These are phyloP conservation scores for Dicentrarchus labrax DNA, from an alignment of 2,113 vertebrate genomes.

Conservation along the genomic window DNA sequence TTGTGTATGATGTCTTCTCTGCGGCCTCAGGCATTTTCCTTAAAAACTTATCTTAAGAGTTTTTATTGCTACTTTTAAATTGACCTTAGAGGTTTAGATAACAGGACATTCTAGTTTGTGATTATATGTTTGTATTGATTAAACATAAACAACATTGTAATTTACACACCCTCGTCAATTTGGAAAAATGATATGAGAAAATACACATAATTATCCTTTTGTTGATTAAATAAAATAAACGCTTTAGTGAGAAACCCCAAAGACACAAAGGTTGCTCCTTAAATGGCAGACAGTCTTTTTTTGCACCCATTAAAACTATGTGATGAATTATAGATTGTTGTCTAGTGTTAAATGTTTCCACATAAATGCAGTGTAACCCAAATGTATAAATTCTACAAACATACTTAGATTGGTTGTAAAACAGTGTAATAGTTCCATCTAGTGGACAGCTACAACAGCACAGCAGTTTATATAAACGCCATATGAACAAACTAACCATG, in stretches of 20 bases:
- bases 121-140: no score
- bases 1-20: neutral
- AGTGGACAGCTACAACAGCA: constrained; percentile 38
- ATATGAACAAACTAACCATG: neutral
- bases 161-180: neutral
- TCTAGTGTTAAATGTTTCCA: neutral
- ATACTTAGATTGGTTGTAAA: neutral
- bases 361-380: neutral
- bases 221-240: neutral
- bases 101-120: neutral
- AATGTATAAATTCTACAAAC: neutral
- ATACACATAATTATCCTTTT: neutral
- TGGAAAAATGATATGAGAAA: neutral
- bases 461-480: neutral
- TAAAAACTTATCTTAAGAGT: neutral
- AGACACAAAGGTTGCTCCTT: neutral
- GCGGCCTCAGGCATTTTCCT: neutral
- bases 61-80: no score
- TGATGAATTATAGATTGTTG: neutral
- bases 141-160: neutral
- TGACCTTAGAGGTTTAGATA: neutral
- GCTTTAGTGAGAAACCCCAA: neutral
- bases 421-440: constrained; percentile 60
- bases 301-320: neutral
- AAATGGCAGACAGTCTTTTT: neutral